phyloP scores from a whole-genome alignment of 2,888 invertebrate genomes.

The Adelognathus sp. region DNA sequence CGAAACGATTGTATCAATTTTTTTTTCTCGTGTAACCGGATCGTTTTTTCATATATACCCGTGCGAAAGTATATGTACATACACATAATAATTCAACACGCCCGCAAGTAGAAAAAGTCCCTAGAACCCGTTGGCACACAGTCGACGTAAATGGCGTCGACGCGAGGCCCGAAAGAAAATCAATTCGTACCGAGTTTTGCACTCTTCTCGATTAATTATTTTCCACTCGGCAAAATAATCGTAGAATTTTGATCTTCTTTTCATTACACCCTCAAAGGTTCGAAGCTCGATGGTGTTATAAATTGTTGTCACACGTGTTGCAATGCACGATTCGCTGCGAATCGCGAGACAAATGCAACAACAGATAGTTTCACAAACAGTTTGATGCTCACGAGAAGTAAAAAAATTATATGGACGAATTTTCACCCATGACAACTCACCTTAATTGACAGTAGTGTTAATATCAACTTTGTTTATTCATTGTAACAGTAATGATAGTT shows the following conservation, averaged over 20 bases:
- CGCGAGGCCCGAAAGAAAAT: slow-evolving; percentile 37
- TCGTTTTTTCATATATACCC: neutral
- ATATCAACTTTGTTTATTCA: neutral
- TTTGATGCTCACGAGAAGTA: slow-evolving; percentile 7
- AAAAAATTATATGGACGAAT: too few species aligned
- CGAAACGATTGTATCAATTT: neutral
- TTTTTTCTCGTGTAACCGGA: neutral
- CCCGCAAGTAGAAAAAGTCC: neutral
- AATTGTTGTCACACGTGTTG: neutral
- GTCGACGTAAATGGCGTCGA: slow-evolving; percentile 52
- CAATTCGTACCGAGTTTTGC: slow-evolving; percentile 25
- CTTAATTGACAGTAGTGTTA: neutral
- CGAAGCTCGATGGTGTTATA: neutral
- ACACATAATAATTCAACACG: neutral
- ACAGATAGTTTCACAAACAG: neutral
- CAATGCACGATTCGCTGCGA: slow-evolving; percentile 1
- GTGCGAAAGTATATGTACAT: neutral
- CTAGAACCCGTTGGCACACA: slow-evolving; percentile 10
- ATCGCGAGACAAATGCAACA: neutral
- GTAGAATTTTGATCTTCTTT: neutral
- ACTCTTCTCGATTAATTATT: slow-evolving; percentile 2
- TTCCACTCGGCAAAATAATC: neutral
- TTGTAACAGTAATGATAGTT: neutral
- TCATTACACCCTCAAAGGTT: neutral
- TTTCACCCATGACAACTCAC: neutral